Evolutionary conservation across 2,113 vertebrate genomes (phyloP).

Genomic region (Oenanthe oenanthe): DNA sequence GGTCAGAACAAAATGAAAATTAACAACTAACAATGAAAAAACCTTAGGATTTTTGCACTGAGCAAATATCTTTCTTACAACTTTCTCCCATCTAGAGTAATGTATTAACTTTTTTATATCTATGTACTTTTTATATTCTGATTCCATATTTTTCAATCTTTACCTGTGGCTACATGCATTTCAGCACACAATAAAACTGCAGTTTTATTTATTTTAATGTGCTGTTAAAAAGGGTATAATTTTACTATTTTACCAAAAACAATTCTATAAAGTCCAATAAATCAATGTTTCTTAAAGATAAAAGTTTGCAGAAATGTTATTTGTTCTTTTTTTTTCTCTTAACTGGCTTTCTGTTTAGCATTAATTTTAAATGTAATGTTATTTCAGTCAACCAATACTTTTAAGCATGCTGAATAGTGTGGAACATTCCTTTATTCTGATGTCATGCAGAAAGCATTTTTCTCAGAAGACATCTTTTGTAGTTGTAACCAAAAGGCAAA

Average conservation of each 20-base stretch:
- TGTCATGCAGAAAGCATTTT: constrained; percentile 80
- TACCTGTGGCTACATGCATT: neutral
- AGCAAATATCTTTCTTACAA: neutral
- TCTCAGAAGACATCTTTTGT: constrained; percentile 84
- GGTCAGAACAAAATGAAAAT: neutral
- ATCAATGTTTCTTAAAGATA: constrained; percentile 17
- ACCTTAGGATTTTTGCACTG: neutral
- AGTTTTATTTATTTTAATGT: neutral
- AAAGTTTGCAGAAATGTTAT: constrained; percentile 29
- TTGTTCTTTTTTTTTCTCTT: constrained; percentile 22
- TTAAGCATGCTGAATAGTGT: constrained; percentile 65
- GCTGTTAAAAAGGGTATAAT: neutral
- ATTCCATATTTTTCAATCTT: neutral
- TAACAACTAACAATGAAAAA: neutral
- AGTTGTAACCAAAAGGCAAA: constrained; percentile 81
- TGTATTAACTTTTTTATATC: neutral
- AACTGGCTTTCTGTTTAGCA: constrained; percentile 53
- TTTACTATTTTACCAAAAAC: constrained; percentile 12
- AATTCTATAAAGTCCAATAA: neutral
- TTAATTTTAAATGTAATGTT: constrained; percentile 72
- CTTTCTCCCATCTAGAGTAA: neutral
- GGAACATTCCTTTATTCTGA: constrained; percentile 80
- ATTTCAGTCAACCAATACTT: constrained; percentile 78
- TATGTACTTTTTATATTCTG: neutral
- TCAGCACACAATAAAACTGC: neutral